phyloP scores from a whole-genome alignment of 2,888 invertebrate genomes.

The Allophyes oxyacanthae region DNA sequence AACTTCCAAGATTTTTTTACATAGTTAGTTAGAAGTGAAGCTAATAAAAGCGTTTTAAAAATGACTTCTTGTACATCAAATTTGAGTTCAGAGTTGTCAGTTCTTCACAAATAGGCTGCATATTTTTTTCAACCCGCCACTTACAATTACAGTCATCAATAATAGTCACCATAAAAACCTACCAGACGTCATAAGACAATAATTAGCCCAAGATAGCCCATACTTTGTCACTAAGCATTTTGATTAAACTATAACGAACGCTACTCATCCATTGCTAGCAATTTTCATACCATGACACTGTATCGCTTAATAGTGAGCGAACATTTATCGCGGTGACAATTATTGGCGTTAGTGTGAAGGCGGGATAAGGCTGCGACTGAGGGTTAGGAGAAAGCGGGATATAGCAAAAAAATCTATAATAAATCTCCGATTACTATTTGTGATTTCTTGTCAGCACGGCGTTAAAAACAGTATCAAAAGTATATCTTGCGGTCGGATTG shows the following conservation, averaged over 20 bases:
- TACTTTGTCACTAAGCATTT: constrained; percentile 42
- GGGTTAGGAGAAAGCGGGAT: constrained; percentile 9
- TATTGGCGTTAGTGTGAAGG: constrained; percentile 36
- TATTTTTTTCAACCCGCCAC: too few relatives aligned
- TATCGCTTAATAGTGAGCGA: constrained; percentile 44
- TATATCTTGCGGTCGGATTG: too few relatives aligned
- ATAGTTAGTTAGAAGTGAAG: too few relatives aligned
- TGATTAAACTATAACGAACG: constrained; percentile 35
- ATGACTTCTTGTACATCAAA: too few relatives aligned
- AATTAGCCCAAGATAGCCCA: constrained; percentile 22
- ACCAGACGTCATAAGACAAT: background rate
- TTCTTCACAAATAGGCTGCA: too few relatives aligned
- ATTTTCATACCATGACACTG: constrained; percentile 38
- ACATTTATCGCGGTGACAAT: constrained; percentile 30
- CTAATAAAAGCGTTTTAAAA: too few relatives aligned
- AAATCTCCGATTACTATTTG: too few relatives aligned
- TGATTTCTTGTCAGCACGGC: too few relatives aligned
- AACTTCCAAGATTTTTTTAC: too few relatives aligned
- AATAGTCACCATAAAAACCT: constrained; percentile 8
- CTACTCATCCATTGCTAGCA: constrained; percentile 27
- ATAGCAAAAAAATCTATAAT: too few relatives aligned
- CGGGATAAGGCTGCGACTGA: constrained; percentile 9
- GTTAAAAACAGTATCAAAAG: too few relatives aligned
- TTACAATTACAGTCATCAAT: background rate
- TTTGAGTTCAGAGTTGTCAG: too few relatives aligned